Conservation (phyloP, 2,888 invertebrate species). For the Nasonovia ribisnigri region DNA sequence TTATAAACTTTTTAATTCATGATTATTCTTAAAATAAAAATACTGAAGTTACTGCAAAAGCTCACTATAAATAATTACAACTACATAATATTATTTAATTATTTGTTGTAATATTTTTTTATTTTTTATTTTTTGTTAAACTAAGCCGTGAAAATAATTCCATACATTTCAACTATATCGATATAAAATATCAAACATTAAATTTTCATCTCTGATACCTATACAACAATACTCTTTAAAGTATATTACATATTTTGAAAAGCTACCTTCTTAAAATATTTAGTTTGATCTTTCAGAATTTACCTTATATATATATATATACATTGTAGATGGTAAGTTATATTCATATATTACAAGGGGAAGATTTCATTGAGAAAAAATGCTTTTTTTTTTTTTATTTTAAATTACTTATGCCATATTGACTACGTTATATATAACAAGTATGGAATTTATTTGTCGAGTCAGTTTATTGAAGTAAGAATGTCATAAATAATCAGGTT, state of each 20-base stretch:
- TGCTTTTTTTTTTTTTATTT: neutral
- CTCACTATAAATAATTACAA: too few species aligned
- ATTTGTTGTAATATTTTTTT: neutral
- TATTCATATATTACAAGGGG: neutral
- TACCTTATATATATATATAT: neutral
- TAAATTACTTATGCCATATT: neutral
- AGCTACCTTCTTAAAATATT: neutral
- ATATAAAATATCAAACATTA: neutral
- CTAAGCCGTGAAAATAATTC: neutral
- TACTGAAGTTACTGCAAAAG: neutral
- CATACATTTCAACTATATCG: neutral
- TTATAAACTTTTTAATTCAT: neutral
- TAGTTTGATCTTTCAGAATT: neutral
- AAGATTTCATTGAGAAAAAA: neutral
- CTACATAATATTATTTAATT: neutral
- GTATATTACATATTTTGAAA: neutral
- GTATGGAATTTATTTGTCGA: neutral
- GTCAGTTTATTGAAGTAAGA: neutral
- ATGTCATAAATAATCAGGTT: neutral
- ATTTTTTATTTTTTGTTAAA: neutral
- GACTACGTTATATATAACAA: neutral
- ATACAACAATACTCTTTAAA: neutral
- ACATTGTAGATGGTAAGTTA: neutral
- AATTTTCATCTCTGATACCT: neutral
- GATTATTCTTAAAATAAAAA: neutral